Evolutionary conservation across 2,888 invertebrate genomes (phyloP).

Genomic region (Andrena trimmerana): DNA sequence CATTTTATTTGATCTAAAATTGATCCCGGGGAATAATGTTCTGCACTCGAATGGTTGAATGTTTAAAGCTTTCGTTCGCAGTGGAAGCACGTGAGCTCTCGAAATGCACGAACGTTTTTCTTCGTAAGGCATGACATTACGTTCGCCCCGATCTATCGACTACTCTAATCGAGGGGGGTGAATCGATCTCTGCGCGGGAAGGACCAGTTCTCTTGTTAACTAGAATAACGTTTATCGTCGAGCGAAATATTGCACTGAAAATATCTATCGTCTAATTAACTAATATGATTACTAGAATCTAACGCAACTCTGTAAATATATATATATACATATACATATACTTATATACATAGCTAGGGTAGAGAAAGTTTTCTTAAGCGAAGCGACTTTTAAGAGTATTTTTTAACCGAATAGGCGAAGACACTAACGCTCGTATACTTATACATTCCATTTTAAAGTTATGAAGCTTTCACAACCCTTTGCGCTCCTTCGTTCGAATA

Average conservation of each 20-base stretch:
- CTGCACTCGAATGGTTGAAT: slow-evolving; percentile 28
- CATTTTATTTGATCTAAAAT: neutral
- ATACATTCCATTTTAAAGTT: slow-evolving; percentile 24
- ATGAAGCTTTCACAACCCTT: slow-evolving; percentile 10
- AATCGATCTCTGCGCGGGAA: slow-evolving; percentile 49
- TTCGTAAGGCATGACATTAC: slow-evolving; percentile 24
- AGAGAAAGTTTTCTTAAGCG: slow-evolving; percentile 58
- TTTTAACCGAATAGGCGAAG: slow-evolving; percentile 48
- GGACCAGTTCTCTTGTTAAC: slow-evolving; percentile 55
- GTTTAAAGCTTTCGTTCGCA: slow-evolving; percentile 19
- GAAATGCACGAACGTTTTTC: slow-evolving; percentile 32
- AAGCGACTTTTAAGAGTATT: slow-evolving; percentile 59
- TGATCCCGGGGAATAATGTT: neutral
- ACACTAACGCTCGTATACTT: neutral
- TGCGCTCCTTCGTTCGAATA: slow-evolving; percentile 11
- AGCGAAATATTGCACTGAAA: slow-evolving; percentile 61
- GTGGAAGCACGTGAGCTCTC: slow-evolving; percentile 22
- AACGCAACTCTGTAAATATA: slow-evolving; percentile 51
- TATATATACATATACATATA: slow-evolving; percentile 27
- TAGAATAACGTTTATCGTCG: slow-evolving; percentile 42
- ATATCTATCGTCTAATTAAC: slow-evolving; percentile 48
- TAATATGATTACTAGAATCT: slow-evolving; percentile 33
- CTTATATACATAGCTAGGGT: slow-evolving; percentile 29
- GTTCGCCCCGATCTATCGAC: slow-evolving; percentile 33
- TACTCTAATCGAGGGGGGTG: slow-evolving; percentile 16